These are phyloP conservation scores for Petromus typicus DNA, from an alignment of 2,113 vertebrate genomes.

Conservation along the genomic window DNA sequence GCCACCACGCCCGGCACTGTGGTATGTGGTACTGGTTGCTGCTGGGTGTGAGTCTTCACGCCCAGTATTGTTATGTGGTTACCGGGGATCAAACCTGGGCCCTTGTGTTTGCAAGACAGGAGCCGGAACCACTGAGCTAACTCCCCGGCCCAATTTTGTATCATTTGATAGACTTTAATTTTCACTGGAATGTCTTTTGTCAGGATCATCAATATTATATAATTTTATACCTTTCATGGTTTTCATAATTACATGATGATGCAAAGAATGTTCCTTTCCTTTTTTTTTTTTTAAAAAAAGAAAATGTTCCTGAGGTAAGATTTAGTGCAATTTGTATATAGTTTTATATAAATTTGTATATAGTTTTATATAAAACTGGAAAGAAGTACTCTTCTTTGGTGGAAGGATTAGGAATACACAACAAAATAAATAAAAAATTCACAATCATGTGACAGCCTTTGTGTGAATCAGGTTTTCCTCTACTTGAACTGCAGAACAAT, in stretches of 20 bases:
- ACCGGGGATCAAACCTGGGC: no score
- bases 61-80: no score
- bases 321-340: background rate
- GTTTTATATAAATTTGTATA: no score
- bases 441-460: background rate
- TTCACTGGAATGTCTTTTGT: background rate
- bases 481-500: background rate
- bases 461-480: background rate
- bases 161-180: background rate
- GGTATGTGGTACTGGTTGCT: no score
- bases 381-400: slow-evolving; percentile 7
- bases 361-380: slow-evolving; percentile 10
- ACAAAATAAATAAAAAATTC: slow-evolving; percentile 40
- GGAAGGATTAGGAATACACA: slow-evolving; percentile 45
- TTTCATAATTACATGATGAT: background rate
- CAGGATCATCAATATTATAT: background rate
- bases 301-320: slow-evolving; percentile 15
- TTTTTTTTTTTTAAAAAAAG: background rate
- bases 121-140: no score
- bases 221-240: background rate
- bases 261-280: background rate
- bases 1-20: no score
- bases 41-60: no score
- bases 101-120: no score
- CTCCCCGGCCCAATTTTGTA: no score